Conservation (phyloP, 2,888 invertebrate genomes). For the Apamea epomidion region DNA sequence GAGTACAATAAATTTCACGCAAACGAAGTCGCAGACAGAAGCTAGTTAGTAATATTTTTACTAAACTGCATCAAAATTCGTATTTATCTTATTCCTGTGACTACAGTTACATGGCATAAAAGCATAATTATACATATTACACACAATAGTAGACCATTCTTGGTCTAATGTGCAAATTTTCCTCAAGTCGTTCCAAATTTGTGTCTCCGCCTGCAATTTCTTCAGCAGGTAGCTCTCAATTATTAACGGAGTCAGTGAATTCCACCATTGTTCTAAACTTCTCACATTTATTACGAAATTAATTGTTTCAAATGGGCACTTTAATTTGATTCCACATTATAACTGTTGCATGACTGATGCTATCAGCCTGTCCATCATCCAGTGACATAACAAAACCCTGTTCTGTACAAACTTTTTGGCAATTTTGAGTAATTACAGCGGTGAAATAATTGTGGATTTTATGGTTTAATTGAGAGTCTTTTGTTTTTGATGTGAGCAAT, state of each 20-base stretch:
- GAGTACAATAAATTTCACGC: too few species aligned
- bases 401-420: conserved; percentile 50
- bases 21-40: too few species aligned
- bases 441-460: conserved; percentile 52
- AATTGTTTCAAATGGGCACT: conserved; percentile 65
- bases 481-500: conserved; percentile 44
- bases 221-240: conserved; percentile 40
- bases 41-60: neutral
- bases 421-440: conserved; percentile 56
- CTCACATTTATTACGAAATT: conserved; percentile 69
- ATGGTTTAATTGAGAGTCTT: conserved; percentile 52
- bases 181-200: neutral
- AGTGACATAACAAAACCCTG: conserved; percentile 58
- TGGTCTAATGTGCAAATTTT: neutral
- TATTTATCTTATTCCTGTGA: neutral
- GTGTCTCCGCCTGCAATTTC: conserved; percentile 45
- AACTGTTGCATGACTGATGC: conserved; percentile 63
- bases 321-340: conserved; percentile 55
- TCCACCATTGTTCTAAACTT: conserved; percentile 65
- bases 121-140: neutral
- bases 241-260: conserved; percentile 63
- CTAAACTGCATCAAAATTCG: neutral
- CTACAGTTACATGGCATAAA: neutral
- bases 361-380: conserved; percentile 55
- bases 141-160: neutral